Base-by-base conservation (phyloP, 2,113 vertebrate genomes). In the Semicossyphus pulcher region DNA sequence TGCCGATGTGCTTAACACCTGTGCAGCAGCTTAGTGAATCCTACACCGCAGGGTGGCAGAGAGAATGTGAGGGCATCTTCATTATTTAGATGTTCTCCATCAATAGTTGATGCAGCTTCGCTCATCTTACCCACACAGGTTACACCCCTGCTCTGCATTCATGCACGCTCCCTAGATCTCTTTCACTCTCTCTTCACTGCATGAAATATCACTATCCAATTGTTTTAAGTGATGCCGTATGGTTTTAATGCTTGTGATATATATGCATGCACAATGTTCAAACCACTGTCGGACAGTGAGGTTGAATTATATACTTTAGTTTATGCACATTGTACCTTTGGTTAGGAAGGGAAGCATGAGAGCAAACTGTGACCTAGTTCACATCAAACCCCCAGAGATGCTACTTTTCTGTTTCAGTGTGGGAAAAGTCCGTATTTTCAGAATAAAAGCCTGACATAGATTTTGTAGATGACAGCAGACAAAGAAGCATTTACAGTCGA, bases 11-110 rank as follows among this genome's bases (percentile, higher is more conserved):
- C 8, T 44, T 44, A 18, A 44, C 41, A n/a, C 7, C 41, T 42
- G 41, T 44, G 18, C 23, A 10, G 31, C 21, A 21, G 57, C n/a
- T 61, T 23, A 48, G 60, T 80, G 59, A 89, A 92, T 65, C 39
- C 54, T 76, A 90, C 67, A 87, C 85, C 49, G 1, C 66, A n/a
- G 21, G 29, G 34, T 26, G 51, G 72, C 75, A 72, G 59, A 76
- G 51, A 81, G 83, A 53, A 81, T 64, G 64, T 57, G 77, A 83
- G 72, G 77, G 63, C 52, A 49, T 65, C 82, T 92, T 80, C 45
- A 93, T 93, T 89, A 94, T 94, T 92, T 81, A 93, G 25, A 70
- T 31, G 21, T 37, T 81, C 29, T 47, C 34, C 52, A 88, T 94
- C 11, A 92, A 94, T 91, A 89, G 48, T 93, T 91, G 60, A 94